Conservation (phyloP, 2,113 vertebrate genomes). For the Leucoraja erinaceus region DNA sequence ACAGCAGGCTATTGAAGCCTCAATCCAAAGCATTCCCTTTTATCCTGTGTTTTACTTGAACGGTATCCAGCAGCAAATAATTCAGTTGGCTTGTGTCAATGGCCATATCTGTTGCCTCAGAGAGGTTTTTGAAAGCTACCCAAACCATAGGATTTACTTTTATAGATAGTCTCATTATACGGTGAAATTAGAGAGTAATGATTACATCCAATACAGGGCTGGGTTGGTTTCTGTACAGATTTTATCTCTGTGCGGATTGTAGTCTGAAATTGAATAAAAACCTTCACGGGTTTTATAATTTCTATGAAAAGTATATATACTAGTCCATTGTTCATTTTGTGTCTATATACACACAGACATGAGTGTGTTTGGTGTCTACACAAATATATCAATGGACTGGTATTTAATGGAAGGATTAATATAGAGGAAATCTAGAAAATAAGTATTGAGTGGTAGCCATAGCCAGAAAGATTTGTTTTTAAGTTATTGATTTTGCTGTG, state of each 20-base stretch:
- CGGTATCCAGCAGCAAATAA: not conserved
- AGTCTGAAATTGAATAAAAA: not conserved
- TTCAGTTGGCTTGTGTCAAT: slow-evolving; percentile 26
- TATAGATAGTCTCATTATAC: not conserved
- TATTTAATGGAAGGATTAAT: not conserved
- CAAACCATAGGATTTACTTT: slow-evolving; percentile 21
- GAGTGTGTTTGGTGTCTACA: not conserved
- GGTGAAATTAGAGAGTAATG: slow-evolving; percentile 10
- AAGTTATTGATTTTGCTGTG: too few relatives aligned
- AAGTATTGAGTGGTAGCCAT: not conserved
- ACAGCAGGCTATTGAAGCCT: slow-evolving; percentile 33
- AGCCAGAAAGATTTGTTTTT: not conserved
- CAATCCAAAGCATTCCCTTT: slow-evolving; percentile 20
- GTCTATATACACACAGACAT: too few relatives aligned
- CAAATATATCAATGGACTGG: not conserved
- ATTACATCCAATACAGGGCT: not conserved
- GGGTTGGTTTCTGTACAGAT: not conserved
- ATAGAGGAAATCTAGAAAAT: not conserved
- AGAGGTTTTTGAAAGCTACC: not conserved
- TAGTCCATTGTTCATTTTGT: too few relatives aligned
- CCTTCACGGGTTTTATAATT: not conserved
- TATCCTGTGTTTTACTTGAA: slow-evolving; percentile 33
- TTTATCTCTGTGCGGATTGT: not conserved
- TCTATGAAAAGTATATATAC: too few relatives aligned
- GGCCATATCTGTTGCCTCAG: slow-evolving; percentile 14